Conservation (phyloP, 2,797 vertebrate species). For the Coccyzus lansbergi region DNA sequence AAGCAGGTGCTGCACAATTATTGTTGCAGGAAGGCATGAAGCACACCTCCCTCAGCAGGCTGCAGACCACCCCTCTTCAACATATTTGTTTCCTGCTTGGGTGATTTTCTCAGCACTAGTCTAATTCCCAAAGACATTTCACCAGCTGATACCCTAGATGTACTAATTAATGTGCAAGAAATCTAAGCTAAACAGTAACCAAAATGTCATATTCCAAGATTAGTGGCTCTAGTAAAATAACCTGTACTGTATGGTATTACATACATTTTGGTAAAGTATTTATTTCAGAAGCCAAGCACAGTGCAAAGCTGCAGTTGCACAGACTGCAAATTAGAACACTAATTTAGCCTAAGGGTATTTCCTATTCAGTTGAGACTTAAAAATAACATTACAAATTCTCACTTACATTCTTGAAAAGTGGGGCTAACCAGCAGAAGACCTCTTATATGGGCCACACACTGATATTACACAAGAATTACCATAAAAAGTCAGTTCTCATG, state of each 20-base stretch:
- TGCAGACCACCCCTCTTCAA: constrained; percentile 44
- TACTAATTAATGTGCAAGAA: constrained; percentile 47
- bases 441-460: background rate
- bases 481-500: background rate
- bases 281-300: constrained; percentile 1
- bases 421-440: background rate
- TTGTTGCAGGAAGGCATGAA: background rate
- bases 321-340: background rate
- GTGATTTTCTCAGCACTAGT: constrained; percentile 34
- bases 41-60: constrained; percentile 21
- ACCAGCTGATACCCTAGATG: constrained; percentile 52
- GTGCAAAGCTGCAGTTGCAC: background rate
- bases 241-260: background rate
- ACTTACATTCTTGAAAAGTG: background rate
- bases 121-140: constrained; percentile 57
- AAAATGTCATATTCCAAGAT: constrained; percentile 11
- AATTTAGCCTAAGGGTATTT: background rate
- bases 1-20: constrained; percentile 1
- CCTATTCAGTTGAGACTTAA: background rate
- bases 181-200: constrained; percentile 39
- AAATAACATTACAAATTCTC: background rate
- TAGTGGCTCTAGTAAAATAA: background rate
- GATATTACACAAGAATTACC: background rate
- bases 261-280: background rate
- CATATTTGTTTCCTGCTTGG: constrained; percentile 41